phyloP scores from a whole-genome alignment of 2,113 vertebrate species.

The Oryzias curvinotus region DNA sequence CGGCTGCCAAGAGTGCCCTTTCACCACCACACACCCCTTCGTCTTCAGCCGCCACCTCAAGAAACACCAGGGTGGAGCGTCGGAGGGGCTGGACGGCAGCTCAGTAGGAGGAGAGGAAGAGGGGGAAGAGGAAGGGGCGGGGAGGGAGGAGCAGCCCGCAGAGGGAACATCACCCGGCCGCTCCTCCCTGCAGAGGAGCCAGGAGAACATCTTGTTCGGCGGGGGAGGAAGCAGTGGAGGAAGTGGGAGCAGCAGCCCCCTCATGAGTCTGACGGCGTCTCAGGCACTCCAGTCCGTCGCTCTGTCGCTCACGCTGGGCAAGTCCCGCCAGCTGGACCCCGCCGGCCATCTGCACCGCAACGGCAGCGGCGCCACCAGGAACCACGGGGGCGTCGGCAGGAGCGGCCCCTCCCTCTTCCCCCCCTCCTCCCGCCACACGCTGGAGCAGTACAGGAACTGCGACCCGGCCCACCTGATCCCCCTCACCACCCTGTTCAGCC shows the following conservation, averaged over 20 bases:
- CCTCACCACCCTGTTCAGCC: slow-evolving; percentile 93
- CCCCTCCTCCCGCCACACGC: slow-evolving; percentile 77
- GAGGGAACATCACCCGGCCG: slow-evolving; percentile 57
- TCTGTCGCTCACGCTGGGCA: slow-evolving; percentile 82
- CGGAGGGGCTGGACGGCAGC: slow-evolving; percentile 73
- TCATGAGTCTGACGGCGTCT: slow-evolving; percentile 92
- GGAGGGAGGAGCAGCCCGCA: slow-evolving; percentile 46
- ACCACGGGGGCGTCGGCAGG: slow-evolving; percentile 62
- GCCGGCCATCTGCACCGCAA: slow-evolving; percentile 71
- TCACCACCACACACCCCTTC: slow-evolving; percentile 97
- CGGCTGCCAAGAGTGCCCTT: slow-evolving; percentile 93
- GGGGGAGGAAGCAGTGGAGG: slow-evolving; percentile 77
- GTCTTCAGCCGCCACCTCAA: slow-evolving; percentile 98
- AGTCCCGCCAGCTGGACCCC: slow-evolving; percentile 68
- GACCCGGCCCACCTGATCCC: slow-evolving; percentile 95
- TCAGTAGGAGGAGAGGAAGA: slow-evolving; percentile 63
- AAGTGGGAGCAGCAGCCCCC: slow-evolving; percentile 86
- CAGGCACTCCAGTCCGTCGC: slow-evolving; percentile 96
- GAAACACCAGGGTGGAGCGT: slow-evolving; percentile 90
- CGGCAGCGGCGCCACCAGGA: slow-evolving; percentile 18
- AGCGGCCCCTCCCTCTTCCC: slow-evolving; percentile 80
- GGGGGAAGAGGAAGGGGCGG: slow-evolving; percentile 78
- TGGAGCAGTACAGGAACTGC: slow-evolving; percentile 91
- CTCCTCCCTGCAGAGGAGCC: slow-evolving; percentile 13
- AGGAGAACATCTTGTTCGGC: slow-evolving; percentile 61